Evolutionary conservation across 2,797 vertebrate species (phyloP), one percentile per base, ranked within the genome.

Genomic region (Enteromius afrohamiltoni): DNA sequence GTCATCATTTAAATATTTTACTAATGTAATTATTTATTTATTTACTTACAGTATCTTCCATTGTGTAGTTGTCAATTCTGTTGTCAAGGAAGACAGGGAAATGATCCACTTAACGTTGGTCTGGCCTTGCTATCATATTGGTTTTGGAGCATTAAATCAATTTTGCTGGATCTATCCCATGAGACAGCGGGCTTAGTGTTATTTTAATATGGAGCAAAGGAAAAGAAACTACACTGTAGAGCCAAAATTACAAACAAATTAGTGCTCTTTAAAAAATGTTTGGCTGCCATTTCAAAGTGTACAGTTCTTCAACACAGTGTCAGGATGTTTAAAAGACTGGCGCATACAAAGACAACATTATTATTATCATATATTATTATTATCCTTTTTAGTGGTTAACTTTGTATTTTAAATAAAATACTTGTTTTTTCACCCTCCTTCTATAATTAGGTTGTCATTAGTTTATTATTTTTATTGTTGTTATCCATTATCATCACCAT

Each of bases 241-340:
- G 87, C 88, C 91, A 90, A 83, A 88, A 90, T 86, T 87, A 51
- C 64, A 88, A 89, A 86, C 89, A 89, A 91, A 91, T 90, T 73
- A 84, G 88, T 94, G 93, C 92, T 92, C 89, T 93, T 92, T 90
- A 85, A 88, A 75, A 92, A 91, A 89, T 71, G 82, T 89, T 90
- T 91, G 85, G 76, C 88, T 87, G 73, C 88, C 23, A 6, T 92
- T 87, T 83, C 78, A 60, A 77, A 83, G 89, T 90, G 84, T 82
- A 88, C 83, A 87, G 87, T 88, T 92, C 85, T 87, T 90, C 74
- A 75, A 90, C 87, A 79, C 68, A 85, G 87, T 80, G 79, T 69
- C 51, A 79, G 87, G 86, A 91, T 90, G 89, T 89, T 89, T 89
- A 88, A 73, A 88, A 78, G 89, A 91, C 86, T 77, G 90, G 70